A percentile compares a stretch with the other conserved stretches of the same genome.
These are phyloP conservation scores for Dysidea cf. avara DNA, from an alignment of 37 sponge, comb jelly and placozoan genomes.

Conservation along the genomic window DNA sequence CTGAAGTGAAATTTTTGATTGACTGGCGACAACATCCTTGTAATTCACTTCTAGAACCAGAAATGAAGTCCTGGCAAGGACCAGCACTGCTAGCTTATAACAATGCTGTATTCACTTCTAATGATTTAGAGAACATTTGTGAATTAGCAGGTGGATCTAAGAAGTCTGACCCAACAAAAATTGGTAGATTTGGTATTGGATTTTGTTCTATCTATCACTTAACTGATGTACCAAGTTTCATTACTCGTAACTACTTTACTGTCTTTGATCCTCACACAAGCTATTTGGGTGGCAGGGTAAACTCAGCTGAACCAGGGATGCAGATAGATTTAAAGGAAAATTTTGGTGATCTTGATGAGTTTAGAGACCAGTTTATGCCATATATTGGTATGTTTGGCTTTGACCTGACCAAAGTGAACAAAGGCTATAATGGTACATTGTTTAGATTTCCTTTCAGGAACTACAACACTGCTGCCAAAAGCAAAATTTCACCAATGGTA, in stretches of 20 bases:
- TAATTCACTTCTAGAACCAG: constrained; percentile 37
- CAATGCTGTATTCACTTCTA: constrained; percentile 58
- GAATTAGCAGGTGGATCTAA: constrained; percentile 73
- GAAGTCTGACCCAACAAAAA: constrained; percentile 64
- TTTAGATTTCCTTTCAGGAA: constrained; percentile 79
- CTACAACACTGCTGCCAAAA: not conserved
- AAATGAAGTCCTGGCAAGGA: constrained; percentile 80
- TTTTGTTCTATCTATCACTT: constrained; percentile 75
- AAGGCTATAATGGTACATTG: constrained; percentile 66
- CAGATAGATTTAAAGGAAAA: constrained; percentile 52
- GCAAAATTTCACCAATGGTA: constrained; percentile 38
- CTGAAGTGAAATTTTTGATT: constrained; percentile 69
- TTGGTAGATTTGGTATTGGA: constrained; percentile 84
- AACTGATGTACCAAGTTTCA: constrained; percentile 85
- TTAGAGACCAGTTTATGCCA: constrained; percentile 70
- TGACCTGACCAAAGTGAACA: constrained; percentile 23
- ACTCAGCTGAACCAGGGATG: constrained; percentile 54
- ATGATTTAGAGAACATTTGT: constrained; percentile 76
- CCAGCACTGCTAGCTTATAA: constrained; percentile 80
- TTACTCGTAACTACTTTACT: constrained; percentile 54
- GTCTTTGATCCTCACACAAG: constrained; percentile 84
- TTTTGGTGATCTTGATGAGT: constrained; percentile 19
- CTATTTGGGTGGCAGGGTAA: constrained; percentile 62
- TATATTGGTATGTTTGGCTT: constrained; percentile 77
- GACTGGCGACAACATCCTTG: constrained; percentile 66